Base-by-base conservation (phyloP, 1,140 invertebrate species). In the Bombus breviceps region DNA sequence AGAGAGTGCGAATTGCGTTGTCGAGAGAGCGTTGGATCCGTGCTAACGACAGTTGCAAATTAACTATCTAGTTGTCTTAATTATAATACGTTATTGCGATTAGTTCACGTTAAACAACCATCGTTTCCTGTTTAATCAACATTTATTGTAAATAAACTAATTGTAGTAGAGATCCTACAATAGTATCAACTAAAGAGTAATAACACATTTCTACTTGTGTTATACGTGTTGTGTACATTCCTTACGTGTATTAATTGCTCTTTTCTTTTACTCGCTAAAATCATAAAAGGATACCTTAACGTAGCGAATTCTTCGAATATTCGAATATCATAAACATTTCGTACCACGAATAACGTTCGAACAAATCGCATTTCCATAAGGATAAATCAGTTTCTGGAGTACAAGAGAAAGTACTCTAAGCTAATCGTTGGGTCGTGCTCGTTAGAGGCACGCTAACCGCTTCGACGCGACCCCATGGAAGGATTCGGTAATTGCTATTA, bases 381-480 rank as follows among this genome's bases (percentile, higher is more conserved):
- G 71, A 74, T 82, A 82, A 82, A 64, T 62, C 71, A 71, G 18
- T 74, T 74, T 74, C 71, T 22, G 37, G 32, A 41, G 10, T 82
- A 82, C 80, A 74, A 64, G 80, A 57, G 80, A 82, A 82, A 74
- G 80, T 82, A 74, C 80, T 82, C 59, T 47, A 43, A 41, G 53
- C 12, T 74, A 13, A 82, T 74, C 80, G 59, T 57, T 15, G 39
- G 28, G 34, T 64, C 39, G 25, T 6, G 13, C 57, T 43, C 71
- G 34, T 74, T 82, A 74, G 9, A 10, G 68, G 5, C 37, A 28
- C 57, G 57, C 4, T 2, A 15, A n/a, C 5, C 15, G 41, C 18
- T 18, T 47, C 43, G 43, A 82, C n/a, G 25, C 53, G 18, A 3
- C 39, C 2, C 4, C 8, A 6, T 0, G 32, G 10, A 47, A 64